Evolutionary conservation across 2,797 vertebrate species (phyloP), one percentile per base, ranked within the genome.

Genomic region (Toxotes lorentzi): DNA sequence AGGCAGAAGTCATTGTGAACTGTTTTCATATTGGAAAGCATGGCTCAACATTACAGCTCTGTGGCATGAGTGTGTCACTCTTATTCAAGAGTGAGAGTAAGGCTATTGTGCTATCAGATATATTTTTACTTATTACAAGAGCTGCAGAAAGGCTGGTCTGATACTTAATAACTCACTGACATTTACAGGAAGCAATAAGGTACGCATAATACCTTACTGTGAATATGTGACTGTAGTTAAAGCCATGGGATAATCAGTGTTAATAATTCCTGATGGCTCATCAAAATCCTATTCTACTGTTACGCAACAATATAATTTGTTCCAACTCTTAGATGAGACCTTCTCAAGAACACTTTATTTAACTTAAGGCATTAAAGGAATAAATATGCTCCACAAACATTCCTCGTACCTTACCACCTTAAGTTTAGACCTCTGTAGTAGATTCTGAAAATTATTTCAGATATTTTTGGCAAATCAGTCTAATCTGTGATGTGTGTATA

Each of bases 301-400:
- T 54, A 14, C 8, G 30, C 23, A 51, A 23, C 51, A 51, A 50
- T 51, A 51, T 23, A 51, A 6, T 27, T 56, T 19, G 27, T 16
- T 32, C 16, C 24, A 54, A 27, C 7, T 54, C 2, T 13, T 6
- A 13, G 1, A 51, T 11, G 19, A 38, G 5, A 4, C 13, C 13
- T 9, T 50, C n/a, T 40, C 1, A 3, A 35, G 10, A 54, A 69
- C 17, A 30, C 11, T 54, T 60, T 4, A 30, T 54, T 57, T 16
- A 41, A 61, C 11, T 56, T 21, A 40, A 56, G 40, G 23, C 9
- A 41, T 68, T 32, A 73, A 68, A 73, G 57, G 40, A 60, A 27
- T 40, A 54, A 54, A 54, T 40, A 56, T 27, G 17, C 19, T 47
- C 23, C 62, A 65, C 40, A 45, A 24, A 41, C 9, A 35, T 35